phyloP scores from a whole-genome alignment of 2,113 vertebrate genomes.

The Shinisaurus crocodilurus region DNA sequence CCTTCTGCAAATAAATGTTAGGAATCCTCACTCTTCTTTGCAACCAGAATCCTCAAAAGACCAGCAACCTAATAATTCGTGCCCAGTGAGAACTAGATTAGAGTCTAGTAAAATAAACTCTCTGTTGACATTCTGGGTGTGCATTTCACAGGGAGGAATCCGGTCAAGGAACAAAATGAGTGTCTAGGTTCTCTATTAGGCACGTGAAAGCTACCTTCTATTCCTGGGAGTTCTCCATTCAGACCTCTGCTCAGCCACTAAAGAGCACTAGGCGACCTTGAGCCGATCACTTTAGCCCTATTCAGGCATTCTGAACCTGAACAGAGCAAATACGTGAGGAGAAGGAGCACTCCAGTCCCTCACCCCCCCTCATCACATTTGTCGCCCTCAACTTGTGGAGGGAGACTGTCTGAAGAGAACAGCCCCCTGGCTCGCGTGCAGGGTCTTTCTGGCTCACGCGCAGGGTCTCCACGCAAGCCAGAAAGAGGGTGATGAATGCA shows the following conservation, averaged over 20 bases:
- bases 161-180: not conserved
- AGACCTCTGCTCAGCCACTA: not conserved
- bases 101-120: not conserved
- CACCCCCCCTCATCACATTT: too few species aligned
- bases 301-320: too few species aligned
- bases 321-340: too few species aligned
- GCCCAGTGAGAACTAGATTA: not conserved
- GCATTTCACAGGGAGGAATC: not conserved
- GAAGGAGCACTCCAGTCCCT: too few species aligned
- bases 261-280: not conserved
- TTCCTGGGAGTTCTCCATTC: not conserved
- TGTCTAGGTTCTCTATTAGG: not conserved
- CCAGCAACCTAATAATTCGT: not conserved
- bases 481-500: too few species aligned
- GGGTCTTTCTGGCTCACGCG: too few species aligned
- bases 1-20: not conserved
- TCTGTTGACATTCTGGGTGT: slow-evolving; percentile 20
- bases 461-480: too few species aligned
- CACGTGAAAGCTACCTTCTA: too few species aligned
- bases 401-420: too few species aligned
- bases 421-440: too few species aligned
- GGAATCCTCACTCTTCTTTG: not conserved
- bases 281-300: not conserved
- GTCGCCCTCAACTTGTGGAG: too few species aligned
- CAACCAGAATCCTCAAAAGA: not conserved